Percentiles rank a stretch among this genome's conserved stretches.
Conservation (phyloP, 2,797 vertebrate genomes). For the Chloroceryle inda region DNA sequence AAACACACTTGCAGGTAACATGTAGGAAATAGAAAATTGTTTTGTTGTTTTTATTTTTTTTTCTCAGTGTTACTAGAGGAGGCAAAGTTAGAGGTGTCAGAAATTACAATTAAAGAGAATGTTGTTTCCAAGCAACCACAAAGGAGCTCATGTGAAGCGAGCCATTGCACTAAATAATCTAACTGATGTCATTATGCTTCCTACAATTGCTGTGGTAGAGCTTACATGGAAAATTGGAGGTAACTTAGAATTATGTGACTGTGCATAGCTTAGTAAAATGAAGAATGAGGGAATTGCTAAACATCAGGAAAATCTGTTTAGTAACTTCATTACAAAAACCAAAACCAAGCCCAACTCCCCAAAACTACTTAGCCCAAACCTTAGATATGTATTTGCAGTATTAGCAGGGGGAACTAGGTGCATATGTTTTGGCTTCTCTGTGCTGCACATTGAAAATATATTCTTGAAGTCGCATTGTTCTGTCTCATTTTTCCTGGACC, state of each 20-base stretch:
- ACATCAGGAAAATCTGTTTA: not conserved
- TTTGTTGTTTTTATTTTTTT: not conserved
- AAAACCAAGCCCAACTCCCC: accelerated
- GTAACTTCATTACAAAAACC: not conserved
- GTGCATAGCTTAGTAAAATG: not conserved
- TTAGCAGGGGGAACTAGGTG: not conserved
- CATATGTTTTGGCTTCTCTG: not conserved
- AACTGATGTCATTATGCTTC: not conserved
- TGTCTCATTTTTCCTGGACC: not conserved
- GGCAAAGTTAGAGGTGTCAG: not conserved
- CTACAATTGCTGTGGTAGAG: not conserved
- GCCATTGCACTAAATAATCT: not conserved
- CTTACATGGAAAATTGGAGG: not conserved
- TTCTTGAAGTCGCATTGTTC: not conserved
- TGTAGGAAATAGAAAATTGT: not conserved
- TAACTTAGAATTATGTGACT: not conserved
- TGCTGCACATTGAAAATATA: not conserved
- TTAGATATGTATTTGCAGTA: not conserved
- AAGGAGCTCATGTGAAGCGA: not conserved
- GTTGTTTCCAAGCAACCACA: not conserved
- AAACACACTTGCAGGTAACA: not conserved
- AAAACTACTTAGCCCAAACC: not conserved
- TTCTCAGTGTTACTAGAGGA: not conserved
- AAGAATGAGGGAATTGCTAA: not conserved
- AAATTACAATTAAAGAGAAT: not conserved